Evolutionary conservation across 2,888 invertebrate genomes (phyloP), one percentile per base, ranked within the genome.

Genomic region (Agrotis clavis): DNA sequence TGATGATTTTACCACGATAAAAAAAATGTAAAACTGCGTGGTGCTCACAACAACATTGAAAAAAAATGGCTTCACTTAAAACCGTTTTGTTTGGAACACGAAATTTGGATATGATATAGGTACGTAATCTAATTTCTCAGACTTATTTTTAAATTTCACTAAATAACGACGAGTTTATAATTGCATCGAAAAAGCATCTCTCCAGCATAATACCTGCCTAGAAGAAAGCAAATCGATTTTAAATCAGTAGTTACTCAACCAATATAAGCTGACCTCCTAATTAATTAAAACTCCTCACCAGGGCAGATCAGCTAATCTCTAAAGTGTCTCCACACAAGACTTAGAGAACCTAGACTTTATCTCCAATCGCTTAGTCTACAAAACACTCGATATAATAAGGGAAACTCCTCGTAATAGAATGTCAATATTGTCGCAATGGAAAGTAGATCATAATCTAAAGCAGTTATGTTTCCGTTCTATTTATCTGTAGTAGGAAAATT

Each of bases 341-440:
- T 5, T 30, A 30, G 30, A 7, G 30, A 13, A 50, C 16, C 66
- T 4, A 4, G n/a, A 45, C 30, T 16, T 74, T 74, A 73, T 73
- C 74, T 67, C 11, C 67, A 51, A 67, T 73, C 72, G 19, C 45
- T 13, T 7, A 18, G 50, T 57, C 30, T 19, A 56, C 41, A 69
- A 64, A 69, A 66, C 57, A 79, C 54, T 56, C 1, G 13, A 18
- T 30, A 48, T 67, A 67, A 71, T 67, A 63, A 66, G 35, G 63
- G 59, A 72, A 59, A 73, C 60, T 67, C 45, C 48, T 45, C 6
- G 48, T 66, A 64, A 53, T 53, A 18, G 63, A 66, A 68, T 71
- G 67, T 67, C 78, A 79, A 79, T 71, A 63, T 21, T 71, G 64
- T 67, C 53, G 71, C 45, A 62, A 41, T 72, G 56, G 63, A 64